A percentile compares a stretch with the other conserved stretches of the same genome.
Evolutionary conservation across 2,888 invertebrate genomes (phyloP).

Genomic region (Rhagium mordax): DNA sequence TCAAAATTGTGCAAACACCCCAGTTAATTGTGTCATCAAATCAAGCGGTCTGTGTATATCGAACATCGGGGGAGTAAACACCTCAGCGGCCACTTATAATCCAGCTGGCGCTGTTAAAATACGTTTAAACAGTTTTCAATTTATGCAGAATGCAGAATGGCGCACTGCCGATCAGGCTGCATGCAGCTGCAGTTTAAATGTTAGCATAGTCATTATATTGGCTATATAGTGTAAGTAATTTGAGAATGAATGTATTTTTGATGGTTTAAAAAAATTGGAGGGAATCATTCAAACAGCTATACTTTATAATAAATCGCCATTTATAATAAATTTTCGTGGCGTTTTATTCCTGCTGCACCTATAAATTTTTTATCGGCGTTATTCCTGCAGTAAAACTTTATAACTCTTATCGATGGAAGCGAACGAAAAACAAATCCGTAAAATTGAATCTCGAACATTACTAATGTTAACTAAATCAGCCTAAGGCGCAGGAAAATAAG

Average conservation of each 20-base stretch:
- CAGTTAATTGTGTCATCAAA: too few relatives aligned
- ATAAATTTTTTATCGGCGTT: neutral
- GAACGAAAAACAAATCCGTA: neutral
- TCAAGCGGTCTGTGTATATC: neutral
- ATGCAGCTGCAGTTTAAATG: neutral
- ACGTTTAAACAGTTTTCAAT: neutral
- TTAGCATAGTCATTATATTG: neutral
- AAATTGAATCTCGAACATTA: neutral
- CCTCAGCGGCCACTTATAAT: neutral
- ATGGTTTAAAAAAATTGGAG: too few relatives aligned
- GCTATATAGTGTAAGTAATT: neutral
- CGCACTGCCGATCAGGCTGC: too few relatives aligned
- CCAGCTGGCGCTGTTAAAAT: neutral
- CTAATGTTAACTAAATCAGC: neutral
- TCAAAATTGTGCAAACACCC: neutral
- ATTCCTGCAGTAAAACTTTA: neutral
- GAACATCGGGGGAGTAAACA: neutral
- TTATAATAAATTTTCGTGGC: neutral
- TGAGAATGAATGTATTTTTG: too few relatives aligned
- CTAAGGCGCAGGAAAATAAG: neutral
- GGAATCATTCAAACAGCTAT: neutral
- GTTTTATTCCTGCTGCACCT: neutral
- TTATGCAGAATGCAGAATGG: neutral
- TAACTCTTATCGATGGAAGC: neutral
- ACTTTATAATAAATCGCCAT: neutral